Conservation (phyloP, 2,113 vertebrate genomes). For the Chaetodon trifascialis region DNA sequence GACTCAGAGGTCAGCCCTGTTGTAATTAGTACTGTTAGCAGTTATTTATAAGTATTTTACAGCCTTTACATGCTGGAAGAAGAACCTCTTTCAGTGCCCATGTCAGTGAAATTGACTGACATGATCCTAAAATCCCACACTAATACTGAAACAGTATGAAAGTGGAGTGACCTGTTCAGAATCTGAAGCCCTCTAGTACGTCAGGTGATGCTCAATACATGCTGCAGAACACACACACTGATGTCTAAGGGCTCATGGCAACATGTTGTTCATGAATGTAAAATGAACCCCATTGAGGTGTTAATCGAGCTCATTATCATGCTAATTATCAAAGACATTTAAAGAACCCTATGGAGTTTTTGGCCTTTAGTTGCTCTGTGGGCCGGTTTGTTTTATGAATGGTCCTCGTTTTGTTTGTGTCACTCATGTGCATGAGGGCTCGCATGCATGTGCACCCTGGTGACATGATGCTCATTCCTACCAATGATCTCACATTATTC, state of each 20-base stretch:
- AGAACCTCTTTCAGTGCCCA: neutral
- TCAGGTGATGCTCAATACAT: no score
- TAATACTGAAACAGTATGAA: neutral
- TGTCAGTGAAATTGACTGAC: neutral
- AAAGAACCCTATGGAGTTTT: neutral
- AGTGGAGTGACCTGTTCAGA: neutral
- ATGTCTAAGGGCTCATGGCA: neutral
- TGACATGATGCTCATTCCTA: neutral
- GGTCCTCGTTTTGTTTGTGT: neutral
- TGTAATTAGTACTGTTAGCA: slow-evolving; percentile 65
- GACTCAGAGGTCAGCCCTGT: slow-evolving; percentile 35
- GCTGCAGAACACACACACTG: neutral
- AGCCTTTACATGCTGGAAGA: neutral
- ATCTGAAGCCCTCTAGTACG: neutral
- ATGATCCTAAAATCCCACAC: neutral
- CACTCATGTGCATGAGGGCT: neutral
- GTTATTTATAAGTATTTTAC: slow-evolving; percentile 58
- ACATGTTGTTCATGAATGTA: neutral
- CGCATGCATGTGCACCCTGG: neutral
- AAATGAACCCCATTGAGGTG: neutral
- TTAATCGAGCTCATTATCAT: neutral
- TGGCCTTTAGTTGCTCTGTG: neutral
- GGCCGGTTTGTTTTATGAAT: neutral
- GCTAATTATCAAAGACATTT: neutral
- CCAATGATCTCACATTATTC: neutral